Conservation (phyloP, 2,113 vertebrate species). For the Ictalurus punctatus region DNA sequence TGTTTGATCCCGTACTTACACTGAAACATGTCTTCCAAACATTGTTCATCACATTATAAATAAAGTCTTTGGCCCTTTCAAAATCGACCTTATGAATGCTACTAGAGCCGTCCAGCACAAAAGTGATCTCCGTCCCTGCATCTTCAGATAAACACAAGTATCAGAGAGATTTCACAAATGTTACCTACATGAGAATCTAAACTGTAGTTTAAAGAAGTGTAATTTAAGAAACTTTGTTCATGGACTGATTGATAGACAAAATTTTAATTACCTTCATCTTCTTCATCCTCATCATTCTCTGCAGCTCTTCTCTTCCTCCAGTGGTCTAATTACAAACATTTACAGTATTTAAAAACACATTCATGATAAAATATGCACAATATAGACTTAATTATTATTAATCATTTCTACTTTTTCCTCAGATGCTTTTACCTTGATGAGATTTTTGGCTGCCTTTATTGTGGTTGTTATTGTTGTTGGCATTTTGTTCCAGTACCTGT, state of each 20-base stretch:
- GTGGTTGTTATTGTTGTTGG: constrained; percentile 4
- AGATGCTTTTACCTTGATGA: neutral
- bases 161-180: neutral
- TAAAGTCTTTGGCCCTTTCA: constrained; percentile 76
- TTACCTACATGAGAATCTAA: neutral
- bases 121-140: constrained; percentile 43
- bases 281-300: constrained; percentile 7
- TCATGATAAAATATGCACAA: neutral
- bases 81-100: constrained; percentile 72
- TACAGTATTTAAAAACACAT: neutral
- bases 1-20: constrained; percentile 56
- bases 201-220: neutral
- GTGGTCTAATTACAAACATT: constrained; percentile 13
- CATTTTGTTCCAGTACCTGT: neutral
- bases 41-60: constrained; percentile 69
- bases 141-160: constrained; percentile 25
- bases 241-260: neutral
- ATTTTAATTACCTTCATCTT: constrained; percentile 29
- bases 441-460: neutral
- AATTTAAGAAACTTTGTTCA: neutral
- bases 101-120: constrained; percentile 64
- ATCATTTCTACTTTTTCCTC: neutral
- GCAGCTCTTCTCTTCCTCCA: constrained; percentile 33
- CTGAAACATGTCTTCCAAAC: constrained; percentile 73
- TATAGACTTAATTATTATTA: neutral